A percentile compares a stretch with the other conserved stretches of the same genome.
These are phyloP conservation scores for Neostethus bicornis DNA, from an alignment of 2,797 vertebrate genomes.

Conservation along the genomic window DNA sequence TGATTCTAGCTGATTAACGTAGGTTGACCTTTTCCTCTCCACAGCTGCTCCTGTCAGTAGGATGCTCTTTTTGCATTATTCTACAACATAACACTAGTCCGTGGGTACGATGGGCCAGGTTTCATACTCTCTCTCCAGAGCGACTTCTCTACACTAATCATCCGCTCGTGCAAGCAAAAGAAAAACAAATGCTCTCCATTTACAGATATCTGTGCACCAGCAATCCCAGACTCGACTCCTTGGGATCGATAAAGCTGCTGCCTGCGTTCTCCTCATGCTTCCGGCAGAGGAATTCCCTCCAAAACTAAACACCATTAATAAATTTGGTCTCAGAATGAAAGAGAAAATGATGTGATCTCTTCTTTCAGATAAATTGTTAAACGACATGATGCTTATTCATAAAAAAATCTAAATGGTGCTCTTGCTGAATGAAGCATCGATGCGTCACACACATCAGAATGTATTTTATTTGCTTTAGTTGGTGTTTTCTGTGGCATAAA, in stretches of 20 bases:
- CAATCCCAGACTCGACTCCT: conserved; percentile 61
- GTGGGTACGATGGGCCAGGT: conserved; percentile 45
- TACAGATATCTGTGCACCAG: conserved; percentile 59
- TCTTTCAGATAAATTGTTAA: conserved; percentile 50
- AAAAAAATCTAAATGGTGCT: conserved; percentile 65
- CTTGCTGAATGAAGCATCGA: conserved; percentile 57
- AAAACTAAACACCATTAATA: not conserved
- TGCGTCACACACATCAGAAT: conserved; percentile 67
- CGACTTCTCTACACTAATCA: conserved; percentile 59
- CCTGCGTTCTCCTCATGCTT: conserved; percentile 21
- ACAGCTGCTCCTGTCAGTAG: conserved; percentile 69
- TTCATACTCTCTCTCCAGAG: conserved; percentile 46
- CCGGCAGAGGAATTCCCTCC: conserved; percentile 20
- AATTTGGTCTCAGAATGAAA: conserved; percentile 29
- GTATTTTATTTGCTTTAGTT: conserved; percentile 74
- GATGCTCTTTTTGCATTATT: conserved; percentile 47
- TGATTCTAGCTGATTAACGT: conserved; percentile 78
- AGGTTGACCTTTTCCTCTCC: conserved; percentile 71
- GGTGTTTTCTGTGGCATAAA: conserved; percentile 72
- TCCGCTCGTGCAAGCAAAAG: conserved; percentile 67
- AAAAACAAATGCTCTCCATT: conserved; percentile 62
- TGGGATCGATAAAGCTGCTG: conserved; percentile 63
- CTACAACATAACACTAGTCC: conserved; percentile 31
- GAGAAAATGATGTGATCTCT: conserved; percentile 40
- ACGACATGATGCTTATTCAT: conserved; percentile 69